A percentile compares a stretch with the other conserved stretches of the same genome.
phyloP scores from a whole-genome alignment of 2,113 vertebrate species.

The Delphinus delphis region DNA sequence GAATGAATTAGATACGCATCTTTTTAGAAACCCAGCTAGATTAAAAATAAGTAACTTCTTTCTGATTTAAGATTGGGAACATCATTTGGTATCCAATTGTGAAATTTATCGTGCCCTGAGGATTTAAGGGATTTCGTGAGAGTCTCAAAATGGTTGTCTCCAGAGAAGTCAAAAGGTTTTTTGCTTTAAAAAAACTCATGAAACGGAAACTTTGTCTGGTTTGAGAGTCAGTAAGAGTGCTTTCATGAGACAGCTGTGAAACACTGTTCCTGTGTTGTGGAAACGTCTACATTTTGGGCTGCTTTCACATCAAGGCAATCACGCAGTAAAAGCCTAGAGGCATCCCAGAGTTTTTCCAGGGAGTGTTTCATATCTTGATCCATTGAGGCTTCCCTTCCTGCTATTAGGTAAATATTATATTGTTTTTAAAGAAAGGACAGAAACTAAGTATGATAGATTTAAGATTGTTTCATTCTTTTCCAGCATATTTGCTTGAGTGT shows the following conservation, averaged over 20 bases:
- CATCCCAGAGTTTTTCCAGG: background rate
- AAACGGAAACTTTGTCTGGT: background rate
- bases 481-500: background rate
- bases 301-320: background rate
- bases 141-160: background rate
- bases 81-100: background rate
- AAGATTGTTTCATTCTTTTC: background rate
- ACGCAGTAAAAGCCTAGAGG: background rate
- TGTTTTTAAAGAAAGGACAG: background rate
- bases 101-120: background rate
- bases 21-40: background rate
- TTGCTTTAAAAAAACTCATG: background rate
- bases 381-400: background rate
- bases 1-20: background rate
- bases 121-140: background rate
- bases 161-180: background rate
- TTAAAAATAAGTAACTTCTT: background rate
- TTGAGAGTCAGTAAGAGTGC: background rate
- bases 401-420: background rate
- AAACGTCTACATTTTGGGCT: background rate
- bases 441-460: slow-evolving; percentile 16
- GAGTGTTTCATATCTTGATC: background rate
- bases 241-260: background rate
- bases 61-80: background rate
- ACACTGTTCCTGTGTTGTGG: background rate